Conservation (phyloP, 2,797 vertebrate genomes). For the Sciurus carolinensis region DNA sequence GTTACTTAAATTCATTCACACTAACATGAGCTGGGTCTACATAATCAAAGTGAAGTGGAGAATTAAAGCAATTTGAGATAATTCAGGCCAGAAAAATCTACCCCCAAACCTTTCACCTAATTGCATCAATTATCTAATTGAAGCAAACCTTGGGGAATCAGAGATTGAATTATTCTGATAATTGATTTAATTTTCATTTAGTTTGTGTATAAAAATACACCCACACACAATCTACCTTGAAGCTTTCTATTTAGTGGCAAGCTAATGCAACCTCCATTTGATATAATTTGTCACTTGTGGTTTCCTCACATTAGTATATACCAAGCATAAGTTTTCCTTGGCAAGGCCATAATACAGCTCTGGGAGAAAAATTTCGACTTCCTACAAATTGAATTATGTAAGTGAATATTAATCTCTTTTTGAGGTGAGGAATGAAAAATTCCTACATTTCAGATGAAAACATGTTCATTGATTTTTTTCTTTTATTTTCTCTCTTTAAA, state of each 20-base stretch:
- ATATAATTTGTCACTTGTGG: slow-evolving; percentile 55
- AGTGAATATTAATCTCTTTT: slow-evolving; percentile 19
- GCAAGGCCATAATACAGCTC: slow-evolving; percentile 1
- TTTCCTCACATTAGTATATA: slow-evolving; percentile 53
- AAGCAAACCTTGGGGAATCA: slow-evolving; percentile 74
- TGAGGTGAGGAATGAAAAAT: slow-evolving; percentile 51
- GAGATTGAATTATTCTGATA: slow-evolving; percentile 79
- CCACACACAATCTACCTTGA: slow-evolving; percentile 59
- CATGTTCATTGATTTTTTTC: background rate
- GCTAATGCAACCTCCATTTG: slow-evolving; percentile 66
- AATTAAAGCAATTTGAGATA: slow-evolving; percentile 83
- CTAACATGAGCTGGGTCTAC: slow-evolving; percentile 62
- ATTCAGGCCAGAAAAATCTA: slow-evolving; percentile 80
- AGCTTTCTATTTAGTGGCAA: slow-evolving; percentile 64
- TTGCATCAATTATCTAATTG: slow-evolving; percentile 83
- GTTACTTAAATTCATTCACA: slow-evolving; percentile 72
- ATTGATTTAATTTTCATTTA: slow-evolving; percentile 83
- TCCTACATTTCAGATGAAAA: background rate
- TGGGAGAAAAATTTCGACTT: slow-evolving; percentile 43
- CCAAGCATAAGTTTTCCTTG: background rate
- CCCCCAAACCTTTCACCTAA: slow-evolving; percentile 79
- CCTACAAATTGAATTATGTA: slow-evolving; percentile 43
- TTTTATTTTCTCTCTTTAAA: background rate
- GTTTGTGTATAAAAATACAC: slow-evolving; percentile 74
- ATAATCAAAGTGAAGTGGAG: slow-evolving; percentile 81